These are phyloP conservation scores for Autographa pulchrina DNA, from an alignment of 2,888 invertebrate species.

Conservation along the genomic window DNA sequence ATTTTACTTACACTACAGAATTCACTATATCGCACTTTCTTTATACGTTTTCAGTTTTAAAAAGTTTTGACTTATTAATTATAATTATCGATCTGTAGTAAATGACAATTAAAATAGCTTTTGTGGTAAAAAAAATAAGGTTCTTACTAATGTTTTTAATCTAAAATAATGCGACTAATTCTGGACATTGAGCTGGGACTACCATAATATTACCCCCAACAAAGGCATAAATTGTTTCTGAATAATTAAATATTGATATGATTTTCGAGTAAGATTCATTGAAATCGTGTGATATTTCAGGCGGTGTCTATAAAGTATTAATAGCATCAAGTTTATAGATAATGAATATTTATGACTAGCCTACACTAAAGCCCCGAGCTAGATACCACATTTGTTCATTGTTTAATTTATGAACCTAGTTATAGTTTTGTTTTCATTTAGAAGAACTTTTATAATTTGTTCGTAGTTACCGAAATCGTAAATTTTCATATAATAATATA, in stretches of 20 bases:
- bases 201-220: background rate
- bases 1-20: too few species aligned
- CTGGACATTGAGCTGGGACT: background rate
- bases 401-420: constrained; percentile 10
- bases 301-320: background rate
- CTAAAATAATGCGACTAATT: background rate
- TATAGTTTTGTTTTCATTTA: constrained; percentile 3
- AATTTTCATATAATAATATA: constrained; percentile 23
- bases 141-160: too few species aligned
- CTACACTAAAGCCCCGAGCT: background rate
- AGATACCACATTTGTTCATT: constrained; percentile 17
- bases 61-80: too few species aligned
- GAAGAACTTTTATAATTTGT: background rate
- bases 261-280: background rate
- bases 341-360: constrained; percentile 19
- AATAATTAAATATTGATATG: background rate
- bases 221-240: background rate
- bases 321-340: constrained; percentile 9
- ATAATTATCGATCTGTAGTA: too few species aligned
- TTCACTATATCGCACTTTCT: too few species aligned
- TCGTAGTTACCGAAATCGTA: background rate
- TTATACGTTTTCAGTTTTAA: too few species aligned
- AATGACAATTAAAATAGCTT: too few species aligned
- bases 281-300: background rate
- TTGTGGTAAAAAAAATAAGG: too few species aligned